Conservation (phyloP, 2,113 vertebrate species). For the Rhinoderma darwinii region DNA sequence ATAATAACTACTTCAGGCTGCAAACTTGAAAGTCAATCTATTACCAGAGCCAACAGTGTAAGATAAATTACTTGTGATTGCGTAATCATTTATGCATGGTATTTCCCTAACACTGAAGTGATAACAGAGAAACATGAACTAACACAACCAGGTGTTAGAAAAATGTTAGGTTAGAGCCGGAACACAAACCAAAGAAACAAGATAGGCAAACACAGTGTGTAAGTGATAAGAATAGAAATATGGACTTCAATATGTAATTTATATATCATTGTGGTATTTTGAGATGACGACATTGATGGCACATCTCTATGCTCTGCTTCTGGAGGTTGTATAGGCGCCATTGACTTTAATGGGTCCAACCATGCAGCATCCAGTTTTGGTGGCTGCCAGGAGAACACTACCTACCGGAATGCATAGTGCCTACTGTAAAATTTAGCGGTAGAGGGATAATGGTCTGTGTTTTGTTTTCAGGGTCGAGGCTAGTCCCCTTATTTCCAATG, state of each 20-base stretch:
- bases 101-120: not conserved
- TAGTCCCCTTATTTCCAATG: too few species aligned
- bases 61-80: conserved; percentile 2
- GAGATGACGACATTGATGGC: too few species aligned
- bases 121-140: not conserved
- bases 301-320: too few species aligned
- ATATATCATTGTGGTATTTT: not conserved
- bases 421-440: too few species aligned
- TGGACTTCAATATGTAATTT: not conserved
- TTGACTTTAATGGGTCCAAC: too few species aligned
- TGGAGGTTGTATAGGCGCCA: too few species aligned
- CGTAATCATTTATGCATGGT: conserved; percentile 13
- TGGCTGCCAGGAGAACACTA: too few species aligned
- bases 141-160: not conserved
- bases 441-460: too few species aligned
- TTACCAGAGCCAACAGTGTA: conserved; percentile 4
- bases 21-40: not conserved
- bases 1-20: conserved; percentile 13
- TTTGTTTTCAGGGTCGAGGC: too few species aligned
- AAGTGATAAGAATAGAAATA: not conserved
- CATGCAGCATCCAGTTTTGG: too few species aligned
- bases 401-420: too few species aligned
- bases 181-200: not conserved
- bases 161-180: not conserved
- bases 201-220: not conserved